Percentiles rank a stretch among this genome's conserved stretches.
These are phyloP conservation scores for Augochlorella aurata DNA, from an alignment of 2,888 invertebrate genomes.

Conservation along the genomic window DNA sequence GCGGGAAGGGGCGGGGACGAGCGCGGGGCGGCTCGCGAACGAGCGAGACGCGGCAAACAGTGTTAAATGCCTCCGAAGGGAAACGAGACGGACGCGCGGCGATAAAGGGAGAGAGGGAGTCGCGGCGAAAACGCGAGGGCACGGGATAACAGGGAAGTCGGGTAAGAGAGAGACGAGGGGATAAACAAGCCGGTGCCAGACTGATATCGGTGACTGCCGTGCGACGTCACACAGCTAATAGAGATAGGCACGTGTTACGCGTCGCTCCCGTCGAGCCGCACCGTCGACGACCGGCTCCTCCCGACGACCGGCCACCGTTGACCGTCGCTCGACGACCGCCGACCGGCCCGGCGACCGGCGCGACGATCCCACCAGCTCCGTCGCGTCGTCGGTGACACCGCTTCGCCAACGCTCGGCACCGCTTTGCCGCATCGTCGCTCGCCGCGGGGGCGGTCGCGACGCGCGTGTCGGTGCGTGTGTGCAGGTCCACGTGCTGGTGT, in stretches of 20 bases:
- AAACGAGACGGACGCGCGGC: not conserved
- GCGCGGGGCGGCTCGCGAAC: slow-evolving; percentile 10
- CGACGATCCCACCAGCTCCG: slow-evolving; percentile 63
- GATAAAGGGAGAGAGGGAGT: not conserved
- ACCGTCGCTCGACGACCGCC: not conserved
- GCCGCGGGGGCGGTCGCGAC: slow-evolving; percentile 53
- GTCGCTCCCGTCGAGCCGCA: slow-evolving; percentile 57
- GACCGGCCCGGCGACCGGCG: not conserved
- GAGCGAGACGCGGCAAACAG: slow-evolving; percentile 19
- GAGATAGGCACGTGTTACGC: slow-evolving; percentile 80
- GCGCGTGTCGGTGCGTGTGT: slow-evolving; percentile 10
- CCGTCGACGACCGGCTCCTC: not conserved
- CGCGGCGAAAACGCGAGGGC: slow-evolving; percentile 17
- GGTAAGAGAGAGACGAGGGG: slow-evolving; percentile 48
- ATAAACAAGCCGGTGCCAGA: slow-evolving; percentile 75
- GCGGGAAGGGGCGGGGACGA: slow-evolving; percentile 9
- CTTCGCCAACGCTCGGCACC: slow-evolving; percentile 40
- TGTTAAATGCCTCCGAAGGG: slow-evolving; percentile 17
- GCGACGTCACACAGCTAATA: slow-evolving; percentile 79
- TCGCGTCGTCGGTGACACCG: slow-evolving; percentile 50
- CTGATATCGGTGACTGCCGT: slow-evolving; percentile 73
- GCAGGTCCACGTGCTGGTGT: not conserved
- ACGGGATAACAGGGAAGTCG: slow-evolving; percentile 18
- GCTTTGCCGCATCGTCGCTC: slow-evolving; percentile 46
- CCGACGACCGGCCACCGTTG: not conserved